Conservation (phyloP, 2,888 invertebrate genomes). For the Hyppa rectilinea region DNA sequence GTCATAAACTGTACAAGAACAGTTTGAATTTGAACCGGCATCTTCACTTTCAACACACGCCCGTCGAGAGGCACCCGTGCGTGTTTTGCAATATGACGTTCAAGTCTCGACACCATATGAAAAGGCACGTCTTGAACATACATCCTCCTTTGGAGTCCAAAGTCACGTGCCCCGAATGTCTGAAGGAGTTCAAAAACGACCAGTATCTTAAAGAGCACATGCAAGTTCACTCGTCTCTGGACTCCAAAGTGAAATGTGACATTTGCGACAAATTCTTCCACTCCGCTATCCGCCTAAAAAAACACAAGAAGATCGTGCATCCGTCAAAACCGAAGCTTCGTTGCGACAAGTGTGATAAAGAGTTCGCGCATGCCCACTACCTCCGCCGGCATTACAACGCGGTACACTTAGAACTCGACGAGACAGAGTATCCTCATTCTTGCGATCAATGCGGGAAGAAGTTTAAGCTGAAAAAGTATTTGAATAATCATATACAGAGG, state of each 20-base stretch:
- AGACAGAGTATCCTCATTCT: constrained; percentile 82
- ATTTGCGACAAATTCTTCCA: constrained; percentile 86
- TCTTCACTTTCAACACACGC: constrained; percentile 83
- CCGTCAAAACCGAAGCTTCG: constrained; percentile 84
- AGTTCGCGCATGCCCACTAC: constrained; percentile 86
- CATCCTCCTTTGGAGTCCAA: constrained; percentile 87
- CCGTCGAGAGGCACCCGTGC: constrained; percentile 83
- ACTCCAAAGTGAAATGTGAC: constrained; percentile 86
- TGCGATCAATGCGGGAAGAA: constrained; percentile 87
- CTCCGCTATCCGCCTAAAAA: constrained; percentile 84
- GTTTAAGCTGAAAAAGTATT: constrained; percentile 84
- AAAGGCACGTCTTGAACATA: constrained; percentile 85
- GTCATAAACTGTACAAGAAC: constrained; percentile 84
- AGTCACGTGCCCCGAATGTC: constrained; percentile 85
- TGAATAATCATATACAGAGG: constrained; percentile 85
- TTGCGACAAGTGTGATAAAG: constrained; percentile 86
- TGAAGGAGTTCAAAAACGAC: constrained; percentile 88
- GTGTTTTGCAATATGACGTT: constrained; percentile 88
- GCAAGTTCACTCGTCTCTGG: constrained; percentile 85
- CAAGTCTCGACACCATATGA: constrained; percentile 87
- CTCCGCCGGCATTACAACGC: constrained; percentile 82
- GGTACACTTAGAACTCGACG: constrained; percentile 83
- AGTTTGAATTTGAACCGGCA: constrained; percentile 83
- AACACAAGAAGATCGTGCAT: constrained; percentile 87
- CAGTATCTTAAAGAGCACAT: constrained; percentile 87